Percentiles rank a stretch among this genome's conserved stretches.
Conservation (phyloP, 1,140 invertebrate genomes). For the Sinella curviseta region DNA sequence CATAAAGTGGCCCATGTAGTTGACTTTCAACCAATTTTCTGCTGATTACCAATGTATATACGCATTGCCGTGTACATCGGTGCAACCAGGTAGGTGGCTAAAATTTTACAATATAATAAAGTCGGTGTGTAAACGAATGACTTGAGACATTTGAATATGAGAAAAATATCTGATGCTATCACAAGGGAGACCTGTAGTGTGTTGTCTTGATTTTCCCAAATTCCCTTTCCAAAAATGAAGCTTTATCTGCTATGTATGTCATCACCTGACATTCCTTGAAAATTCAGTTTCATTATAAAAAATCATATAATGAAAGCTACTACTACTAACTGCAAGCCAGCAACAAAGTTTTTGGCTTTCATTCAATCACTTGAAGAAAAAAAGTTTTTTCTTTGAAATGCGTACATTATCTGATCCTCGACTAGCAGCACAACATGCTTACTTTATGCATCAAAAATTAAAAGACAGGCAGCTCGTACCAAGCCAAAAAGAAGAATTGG, state of each 20-base stretch:
- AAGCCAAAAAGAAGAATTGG: not conserved
- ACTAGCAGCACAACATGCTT: no score
- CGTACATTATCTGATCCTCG: no score
- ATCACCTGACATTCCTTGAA: constrained; percentile 2
- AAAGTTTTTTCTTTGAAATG: no score
- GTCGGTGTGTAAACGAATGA: no score
- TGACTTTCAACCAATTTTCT: constrained; percentile 12
- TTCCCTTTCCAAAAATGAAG: not conserved
- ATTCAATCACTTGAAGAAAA: no score
- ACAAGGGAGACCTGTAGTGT: no score
- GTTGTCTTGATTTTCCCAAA: no score
- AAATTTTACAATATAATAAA: no score
- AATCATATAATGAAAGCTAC: not conserved
- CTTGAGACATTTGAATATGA: no score
- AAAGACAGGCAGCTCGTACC: not conserved
- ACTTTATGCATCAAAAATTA: no score
- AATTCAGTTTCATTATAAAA: not conserved
- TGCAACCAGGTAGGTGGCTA: not conserved
- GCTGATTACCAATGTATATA: not conserved
- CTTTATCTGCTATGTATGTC: not conserved
- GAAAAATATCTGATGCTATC: no score
- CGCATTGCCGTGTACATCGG: not conserved
- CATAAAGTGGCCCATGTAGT: constrained; percentile 3
- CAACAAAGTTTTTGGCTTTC: not conserved
- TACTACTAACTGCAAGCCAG: not conserved